phyloP scores from a whole-genome alignment of 2,888 invertebrate species.

The Eucriotettix oculatus region DNA sequence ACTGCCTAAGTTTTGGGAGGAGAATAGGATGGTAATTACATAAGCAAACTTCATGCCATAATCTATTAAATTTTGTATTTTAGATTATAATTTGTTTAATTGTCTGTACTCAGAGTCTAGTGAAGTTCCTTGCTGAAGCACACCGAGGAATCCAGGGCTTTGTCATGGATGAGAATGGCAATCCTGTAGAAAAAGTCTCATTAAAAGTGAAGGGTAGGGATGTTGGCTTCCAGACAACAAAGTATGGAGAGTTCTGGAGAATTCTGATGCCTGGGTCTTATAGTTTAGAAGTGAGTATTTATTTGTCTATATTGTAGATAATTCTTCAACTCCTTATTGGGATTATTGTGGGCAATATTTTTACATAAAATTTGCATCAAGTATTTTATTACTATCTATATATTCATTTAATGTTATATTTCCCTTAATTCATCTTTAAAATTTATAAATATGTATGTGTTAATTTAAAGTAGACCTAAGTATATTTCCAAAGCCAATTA shows the following conservation, averaged over 20 bases:
- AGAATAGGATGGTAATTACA: conserved; percentile 33
- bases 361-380: background rate
- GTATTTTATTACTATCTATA: background rate
- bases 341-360: background rate
- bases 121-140: conserved; percentile 36
- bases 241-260: conserved; percentile 47
- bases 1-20: conserved; percentile 36
- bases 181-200: conserved; percentile 31
- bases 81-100: background rate
- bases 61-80: background rate
- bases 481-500: too few species aligned
- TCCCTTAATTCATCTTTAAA: too few species aligned
- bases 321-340: too few species aligned
- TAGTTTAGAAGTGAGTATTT: conserved; percentile 28
- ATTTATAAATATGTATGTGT: too few species aligned
- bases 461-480: too few species aligned
- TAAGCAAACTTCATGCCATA: too few species aligned
- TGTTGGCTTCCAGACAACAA: conserved; percentile 35
- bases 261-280: conserved; percentile 43
- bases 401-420: too few species aligned
- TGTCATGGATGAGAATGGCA: conserved; percentile 30
- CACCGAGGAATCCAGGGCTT: conserved; percentile 41
- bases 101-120: conserved; percentile 26
- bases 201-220: conserved; percentile 36
- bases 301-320: too few species aligned